Evolutionary conservation across 2,888 invertebrate genomes (phyloP).

Genomic region (Dynastes maya): DNA sequence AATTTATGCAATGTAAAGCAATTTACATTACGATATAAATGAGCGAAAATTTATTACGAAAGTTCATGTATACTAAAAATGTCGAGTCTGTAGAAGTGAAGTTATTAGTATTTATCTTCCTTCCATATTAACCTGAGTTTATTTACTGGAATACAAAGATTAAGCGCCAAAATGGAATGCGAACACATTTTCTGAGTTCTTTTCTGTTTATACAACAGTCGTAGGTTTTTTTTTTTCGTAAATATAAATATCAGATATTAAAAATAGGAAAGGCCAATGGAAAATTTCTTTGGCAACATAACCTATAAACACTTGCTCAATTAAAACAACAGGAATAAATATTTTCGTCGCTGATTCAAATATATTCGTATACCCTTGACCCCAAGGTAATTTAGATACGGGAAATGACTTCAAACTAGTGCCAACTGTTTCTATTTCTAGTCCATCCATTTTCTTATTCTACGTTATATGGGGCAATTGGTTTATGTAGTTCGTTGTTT

Average conservation of each 20-base stretch:
- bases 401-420: slow-evolving; percentile 31
- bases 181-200: neutral
- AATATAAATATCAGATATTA: neutral
- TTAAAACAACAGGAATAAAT: slow-evolving; percentile 23
- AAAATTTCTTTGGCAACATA: slow-evolving; percentile 18
- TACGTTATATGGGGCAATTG: neutral
- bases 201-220: neutral
- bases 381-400: slow-evolving; percentile 37
- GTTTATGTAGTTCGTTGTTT: too few species aligned
- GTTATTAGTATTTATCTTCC: too few species aligned
- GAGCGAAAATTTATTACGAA: too few species aligned
- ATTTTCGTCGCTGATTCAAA: slow-evolving; percentile 37
- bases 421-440: slow-evolving; percentile 30
- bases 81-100: too few species aligned
- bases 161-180: too few species aligned
- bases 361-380: slow-evolving; percentile 43
- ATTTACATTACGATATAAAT: too few species aligned
- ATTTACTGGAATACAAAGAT: too few species aligned
- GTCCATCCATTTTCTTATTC: neutral
- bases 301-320: slow-evolving; percentile 13
- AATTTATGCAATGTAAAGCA: too few species aligned
- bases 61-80: too few species aligned
- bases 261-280: slow-evolving; percentile 8
- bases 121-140: too few species aligned
- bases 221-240: neutral